Conservation (phyloP, 1,140 invertebrate genomes). For the Galendromus occidentalis region DNA sequence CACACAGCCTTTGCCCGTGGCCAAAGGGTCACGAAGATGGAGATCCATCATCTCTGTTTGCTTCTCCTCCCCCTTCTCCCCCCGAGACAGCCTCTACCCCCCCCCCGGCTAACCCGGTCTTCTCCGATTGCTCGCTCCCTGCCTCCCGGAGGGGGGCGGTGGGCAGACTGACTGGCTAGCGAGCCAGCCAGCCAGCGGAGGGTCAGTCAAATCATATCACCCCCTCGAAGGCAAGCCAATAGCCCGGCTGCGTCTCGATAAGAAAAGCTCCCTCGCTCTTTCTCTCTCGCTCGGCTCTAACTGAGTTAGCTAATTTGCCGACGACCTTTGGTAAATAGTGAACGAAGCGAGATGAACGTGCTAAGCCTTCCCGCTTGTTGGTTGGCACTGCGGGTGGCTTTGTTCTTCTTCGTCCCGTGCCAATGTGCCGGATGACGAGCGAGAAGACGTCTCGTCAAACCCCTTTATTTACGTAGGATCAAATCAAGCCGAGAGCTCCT, state of each 20-base stretch:
- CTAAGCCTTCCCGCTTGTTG: not conserved
- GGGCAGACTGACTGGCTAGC: not conserved
- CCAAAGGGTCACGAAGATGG: constrained; percentile 12
- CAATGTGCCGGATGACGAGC: not conserved
- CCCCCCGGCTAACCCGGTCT: not conserved
- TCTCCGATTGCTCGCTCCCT: not conserved
- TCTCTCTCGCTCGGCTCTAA: not conserved
- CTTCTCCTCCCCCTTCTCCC: not conserved
- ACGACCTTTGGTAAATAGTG: constrained; percentile 9
- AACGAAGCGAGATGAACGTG: not conserved
- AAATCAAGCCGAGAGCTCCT: not conserved
- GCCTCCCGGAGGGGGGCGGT: not conserved
- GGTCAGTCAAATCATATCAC: constrained; percentile 7
- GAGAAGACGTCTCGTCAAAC: not conserved
- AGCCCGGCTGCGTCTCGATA: not conserved
- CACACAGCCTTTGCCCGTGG: not conserved
- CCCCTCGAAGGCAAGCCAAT: not conserved
- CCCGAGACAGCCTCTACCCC: not conserved
- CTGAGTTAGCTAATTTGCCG: constrained; percentile 11
- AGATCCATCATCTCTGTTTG: constrained; percentile 12
- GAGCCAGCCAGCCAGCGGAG: not conserved
- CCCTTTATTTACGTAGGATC: constrained; percentile 12
- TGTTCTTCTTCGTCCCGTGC: not conserved
- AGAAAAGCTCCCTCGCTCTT: not conserved
- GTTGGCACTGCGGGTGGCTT: not conserved